Evolutionary conservation across 2,888 invertebrate species (phyloP).

Genomic region (Electrophaes corylata): DNA sequence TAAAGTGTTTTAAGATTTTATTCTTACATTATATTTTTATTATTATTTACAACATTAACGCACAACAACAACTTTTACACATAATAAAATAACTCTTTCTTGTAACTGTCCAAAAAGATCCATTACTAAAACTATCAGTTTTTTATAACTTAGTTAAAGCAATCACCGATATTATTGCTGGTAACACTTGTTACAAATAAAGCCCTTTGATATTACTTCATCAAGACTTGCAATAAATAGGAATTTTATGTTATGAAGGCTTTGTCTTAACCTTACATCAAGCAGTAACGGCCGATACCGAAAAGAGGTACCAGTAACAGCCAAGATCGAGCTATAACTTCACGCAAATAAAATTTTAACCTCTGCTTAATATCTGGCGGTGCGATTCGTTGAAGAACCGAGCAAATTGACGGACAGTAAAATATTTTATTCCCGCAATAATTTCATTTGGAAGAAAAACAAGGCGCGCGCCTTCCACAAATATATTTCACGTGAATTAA

Average conservation of each 20-base stretch:
- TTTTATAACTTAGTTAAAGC: background rate
- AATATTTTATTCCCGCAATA: conserved; percentile 82
- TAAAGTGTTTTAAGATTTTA: no score
- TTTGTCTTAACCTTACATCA: conserved; percentile 73
- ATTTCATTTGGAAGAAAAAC: conserved; percentile 83
- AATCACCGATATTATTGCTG: background rate
- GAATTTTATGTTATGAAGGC: conserved; percentile 64
- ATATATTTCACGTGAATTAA: conserved; percentile 79
- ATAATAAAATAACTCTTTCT: no score
- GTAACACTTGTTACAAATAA: conserved; percentile 43
- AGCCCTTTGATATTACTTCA: conserved; percentile 45
- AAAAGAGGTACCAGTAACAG: conserved; percentile 51
- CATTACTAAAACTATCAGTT: no score
- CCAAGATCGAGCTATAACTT: conserved; percentile 67
- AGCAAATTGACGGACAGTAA: conserved; percentile 82
- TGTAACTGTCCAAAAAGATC: no score
- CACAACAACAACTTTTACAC: no score
- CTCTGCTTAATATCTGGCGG: conserved; percentile 79
- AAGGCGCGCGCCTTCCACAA: conserved; percentile 64
- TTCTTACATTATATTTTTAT: no score
- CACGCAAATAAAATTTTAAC: conserved; percentile 81
- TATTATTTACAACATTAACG: no score
- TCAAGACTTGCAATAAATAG: conserved; percentile 65
- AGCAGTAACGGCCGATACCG: conserved; percentile 63
- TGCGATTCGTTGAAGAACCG: conserved; percentile 59